Base-by-base conservation (phyloP, 2,113 vertebrate species). In the Ptilonorhynchus violaceus region DNA sequence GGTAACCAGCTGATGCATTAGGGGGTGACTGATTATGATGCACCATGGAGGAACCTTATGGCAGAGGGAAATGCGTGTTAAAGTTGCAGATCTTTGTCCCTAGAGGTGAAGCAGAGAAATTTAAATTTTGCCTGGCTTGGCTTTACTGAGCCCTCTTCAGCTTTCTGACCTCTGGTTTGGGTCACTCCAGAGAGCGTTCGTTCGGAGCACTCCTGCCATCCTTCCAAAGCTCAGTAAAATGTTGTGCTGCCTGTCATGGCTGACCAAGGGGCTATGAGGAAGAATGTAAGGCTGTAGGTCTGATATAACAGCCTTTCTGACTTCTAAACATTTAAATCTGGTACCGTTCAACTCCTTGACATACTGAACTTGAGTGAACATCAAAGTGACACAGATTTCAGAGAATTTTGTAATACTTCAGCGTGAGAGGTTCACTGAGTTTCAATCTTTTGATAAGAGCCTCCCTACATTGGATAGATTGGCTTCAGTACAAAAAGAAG, bases 391-490 rank as follows among this genome's bases (percentile, higher is more conserved):
- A 13, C 24, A 28, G 13, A n/a, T 67, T 47, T 76, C 42, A 27
- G 59, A 39, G 13, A 52, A 47, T 39, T 81, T 77, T 53, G 8
- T 28, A 35, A 24, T 44, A 17, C 20, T 60, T 74, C 46, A 50
- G 60, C 35, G 23, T 0, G 0, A 88, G 33, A 42, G 10, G 14
- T 42, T 70, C 28, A 8, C 22, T 20, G 41, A 22, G 18, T 46
- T 90, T 63, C 63, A 31, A 14, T 72, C 19, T n/a, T 76, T 60
- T 15, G 10, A 1, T n/a, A 27, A 33, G 37, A 87, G 13, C 66
- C 37, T 55, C 22, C 24, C 27, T 81, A 6, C 7, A 15, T 7
- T 21, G 46, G 46, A 25, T 10, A 33, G 30, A 17, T 14, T 35
- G 4, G 25, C 28, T 46, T 77, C 28, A 0, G 27, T 23, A 30